Conservation (phyloP, 1,140 invertebrate genomes). For the Kradibia gibbosae region DNA sequence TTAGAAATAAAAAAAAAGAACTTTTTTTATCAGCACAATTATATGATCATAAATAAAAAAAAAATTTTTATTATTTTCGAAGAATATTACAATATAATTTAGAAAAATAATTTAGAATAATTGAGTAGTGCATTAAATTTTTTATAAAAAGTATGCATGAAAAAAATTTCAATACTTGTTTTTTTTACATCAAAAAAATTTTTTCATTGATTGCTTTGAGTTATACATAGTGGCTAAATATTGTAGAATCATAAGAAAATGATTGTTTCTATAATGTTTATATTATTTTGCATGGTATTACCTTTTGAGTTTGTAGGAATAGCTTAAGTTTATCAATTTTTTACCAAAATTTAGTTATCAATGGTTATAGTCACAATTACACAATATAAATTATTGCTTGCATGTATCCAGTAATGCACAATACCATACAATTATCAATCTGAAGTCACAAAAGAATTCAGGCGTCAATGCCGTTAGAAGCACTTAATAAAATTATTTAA, state of each 20-base stretch:
- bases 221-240: conserved; percentile 14
- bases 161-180: not conserved
- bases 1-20: not conserved
- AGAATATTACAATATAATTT: not conserved
- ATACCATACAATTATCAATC: conserved; percentile 10
- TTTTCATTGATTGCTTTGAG: not conserved
- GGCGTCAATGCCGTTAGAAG: not conserved
- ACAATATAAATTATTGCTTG: not conserved
- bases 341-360: not conserved
- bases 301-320: conserved; percentile 20
- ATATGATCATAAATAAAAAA: not conserved
- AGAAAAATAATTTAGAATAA: too few species aligned
- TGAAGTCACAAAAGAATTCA: not conserved
- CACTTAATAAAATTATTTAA: conserved; percentile 5
- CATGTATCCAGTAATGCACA: not conserved
- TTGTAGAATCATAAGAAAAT: conserved; percentile 17
- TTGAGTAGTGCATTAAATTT: not conserved
- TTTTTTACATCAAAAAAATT: not conserved
- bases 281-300: conserved; percentile 38
- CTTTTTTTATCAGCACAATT: not conserved
- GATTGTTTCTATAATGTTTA: not conserved
- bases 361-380: not conserved
- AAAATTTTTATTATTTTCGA: not conserved
- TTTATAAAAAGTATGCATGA: conserved; percentile 31
- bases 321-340: conserved; percentile 2